phyloP scores from a whole-genome alignment of 2,888 invertebrate species.

The Druceiella hillmani region DNA sequence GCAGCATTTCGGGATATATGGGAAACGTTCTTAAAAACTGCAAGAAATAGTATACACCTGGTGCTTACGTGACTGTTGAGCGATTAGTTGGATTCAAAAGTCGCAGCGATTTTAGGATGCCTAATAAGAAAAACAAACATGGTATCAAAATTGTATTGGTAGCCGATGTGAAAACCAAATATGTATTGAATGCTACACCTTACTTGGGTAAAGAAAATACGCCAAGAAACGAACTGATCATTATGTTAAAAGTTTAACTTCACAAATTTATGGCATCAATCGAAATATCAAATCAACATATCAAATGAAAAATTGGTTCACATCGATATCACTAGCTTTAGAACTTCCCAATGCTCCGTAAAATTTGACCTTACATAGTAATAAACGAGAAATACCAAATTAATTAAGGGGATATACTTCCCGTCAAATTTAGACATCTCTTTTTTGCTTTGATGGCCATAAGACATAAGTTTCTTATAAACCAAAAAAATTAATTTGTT shows the following conservation, averaged over 20 bases:
- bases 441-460: too few species aligned
- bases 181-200: conserved; percentile 1
- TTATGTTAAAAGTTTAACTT: conserved; percentile 1
- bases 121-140: neutral
- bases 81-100: too few species aligned
- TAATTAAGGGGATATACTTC: neutral
- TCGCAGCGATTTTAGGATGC: too few species aligned
- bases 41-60: neutral
- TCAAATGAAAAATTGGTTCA: neutral
- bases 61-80: neutral
- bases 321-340: neutral
- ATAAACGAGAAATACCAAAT: conserved; percentile 1
- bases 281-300: neutral
- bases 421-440: neutral
- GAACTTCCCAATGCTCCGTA: conserved; percentile 1
- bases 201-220: conserved; percentile 1
- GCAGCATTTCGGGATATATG: neutral
- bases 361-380: neutral
- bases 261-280: neutral
- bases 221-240: neutral
- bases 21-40: neutral
- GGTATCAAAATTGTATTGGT: neutral
- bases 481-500: too few species aligned
- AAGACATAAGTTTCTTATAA: too few species aligned
- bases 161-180: conserved; percentile 1